Evolutionary conservation across 2,888 invertebrate species (phyloP), one percentile per base, ranked within the genome.

Genomic region (Agrotis exclamationis): DNA sequence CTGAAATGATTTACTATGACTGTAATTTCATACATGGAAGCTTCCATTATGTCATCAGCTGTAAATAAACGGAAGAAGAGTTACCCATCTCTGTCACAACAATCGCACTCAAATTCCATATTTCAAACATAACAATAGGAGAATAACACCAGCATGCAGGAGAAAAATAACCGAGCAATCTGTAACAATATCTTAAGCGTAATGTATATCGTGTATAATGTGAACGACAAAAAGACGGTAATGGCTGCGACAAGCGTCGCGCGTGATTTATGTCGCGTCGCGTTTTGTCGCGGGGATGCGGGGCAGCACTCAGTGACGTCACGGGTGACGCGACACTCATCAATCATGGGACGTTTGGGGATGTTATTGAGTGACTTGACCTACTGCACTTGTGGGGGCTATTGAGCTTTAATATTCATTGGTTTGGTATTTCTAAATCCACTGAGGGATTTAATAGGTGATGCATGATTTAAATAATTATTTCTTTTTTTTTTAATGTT

Each of bases 181-280:
- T 88, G 89, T 90, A 89, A 88, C 88, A 88, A 88, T 90, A 89
- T 86, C 88, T 88, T 86, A 85, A 80, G 84, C 82, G 84, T 86
- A 85, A 88, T 84, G 79, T 87, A 81, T 85, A 88, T 86, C 59
- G 64, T 56, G 81, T 69, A 86, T 87, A 85, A 88, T 75, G 84
- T 79, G 84, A 57, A 68, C 88, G 86, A 89, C 90, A 90, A 90
- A 89, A 90, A 91, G 83, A 86, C 88, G 87, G 86, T 88, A 86
- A 88, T 88, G 87, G 89, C 83, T 86, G 88, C 87, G 85, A 90
- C 88, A 88, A 87, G 86, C 84, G 84, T 63, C 60, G 58, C 73
- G 75, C 65, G 79, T 84, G 86, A 88, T 87, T 87, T 85, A 88
- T 87, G 74, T 80, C 77, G 63, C 76, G 78, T 76, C 74, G 75